Evolutionary conservation across 1,140 invertebrate species (phyloP).

Genomic region (Lucilia cuprina): DNA sequence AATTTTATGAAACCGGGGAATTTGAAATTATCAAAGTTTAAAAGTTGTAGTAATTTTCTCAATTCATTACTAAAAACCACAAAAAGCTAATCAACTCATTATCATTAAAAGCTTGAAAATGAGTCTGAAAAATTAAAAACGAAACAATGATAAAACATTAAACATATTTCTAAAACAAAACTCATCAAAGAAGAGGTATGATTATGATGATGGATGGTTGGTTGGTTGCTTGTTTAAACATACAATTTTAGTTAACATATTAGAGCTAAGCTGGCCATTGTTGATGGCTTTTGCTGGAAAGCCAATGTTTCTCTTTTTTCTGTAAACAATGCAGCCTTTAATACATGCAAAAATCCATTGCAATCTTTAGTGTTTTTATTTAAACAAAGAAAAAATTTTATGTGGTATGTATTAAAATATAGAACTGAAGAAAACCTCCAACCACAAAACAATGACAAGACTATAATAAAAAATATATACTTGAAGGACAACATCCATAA

Average conservation of each 20-base stretch:
- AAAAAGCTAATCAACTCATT: background rate
- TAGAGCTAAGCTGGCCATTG: background rate
- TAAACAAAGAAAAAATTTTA: background rate
- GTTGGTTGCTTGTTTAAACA: background rate
- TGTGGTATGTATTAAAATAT: background rate
- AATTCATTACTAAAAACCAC: background rate
- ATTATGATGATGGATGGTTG: background rate
- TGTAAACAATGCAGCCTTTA: background rate
- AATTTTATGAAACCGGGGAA: too few relatives aligned
- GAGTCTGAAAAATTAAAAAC: background rate
- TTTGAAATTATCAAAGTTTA: too few relatives aligned
- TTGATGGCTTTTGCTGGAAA: background rate
- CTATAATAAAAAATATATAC: conserved; percentile 9
- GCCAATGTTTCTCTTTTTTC: background rate
- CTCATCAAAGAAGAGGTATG: background rate
- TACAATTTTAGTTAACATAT: background rate
- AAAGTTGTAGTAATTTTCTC: too few relatives aligned
- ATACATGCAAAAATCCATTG: background rate
- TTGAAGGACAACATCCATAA: conserved; percentile 25
- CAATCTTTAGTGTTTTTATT: background rate
- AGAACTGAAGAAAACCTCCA: conserved; percentile 20
- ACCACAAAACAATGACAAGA: background rate
- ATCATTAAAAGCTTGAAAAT: background rate
- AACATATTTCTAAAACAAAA: background rate
- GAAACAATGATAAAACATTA: background rate